These are phyloP conservation scores for Parasteatoda tepidariorum DNA, from an alignment of 1,140 invertebrate genomes.

Conservation along the genomic window DNA sequence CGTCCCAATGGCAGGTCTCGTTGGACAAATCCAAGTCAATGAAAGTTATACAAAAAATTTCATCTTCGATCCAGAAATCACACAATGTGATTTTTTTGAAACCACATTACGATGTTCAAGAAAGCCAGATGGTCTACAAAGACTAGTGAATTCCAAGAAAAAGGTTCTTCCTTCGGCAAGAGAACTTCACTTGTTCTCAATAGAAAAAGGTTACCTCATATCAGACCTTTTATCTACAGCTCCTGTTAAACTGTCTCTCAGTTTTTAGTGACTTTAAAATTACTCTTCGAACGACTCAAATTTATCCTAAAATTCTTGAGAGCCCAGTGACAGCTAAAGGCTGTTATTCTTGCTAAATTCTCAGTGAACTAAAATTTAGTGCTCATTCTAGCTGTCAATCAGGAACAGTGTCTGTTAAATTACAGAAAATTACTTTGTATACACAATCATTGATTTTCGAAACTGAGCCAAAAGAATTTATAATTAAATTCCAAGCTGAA, in stretches of 20 bases:
- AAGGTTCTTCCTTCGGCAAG: neutral
- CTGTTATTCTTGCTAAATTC: slow-evolving; percentile 2
- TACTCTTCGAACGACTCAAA: too few relatives aligned
- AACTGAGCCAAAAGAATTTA: neutral
- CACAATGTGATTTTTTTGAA: neutral
- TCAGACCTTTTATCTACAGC: neutral
- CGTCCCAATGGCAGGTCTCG: neutral
- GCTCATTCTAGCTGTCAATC: slow-evolving; percentile 11
- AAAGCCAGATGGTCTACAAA: neutral
- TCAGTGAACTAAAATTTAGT: neutral
- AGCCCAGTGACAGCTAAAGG: neutral
- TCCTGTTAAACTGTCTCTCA: neutral
- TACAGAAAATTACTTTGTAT: neutral
- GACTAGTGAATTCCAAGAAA: neutral
- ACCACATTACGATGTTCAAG: neutral
- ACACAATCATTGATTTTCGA: too few relatives aligned
- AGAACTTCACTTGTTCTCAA: neutral
- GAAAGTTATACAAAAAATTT: neutral
- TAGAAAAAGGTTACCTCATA: neutral
- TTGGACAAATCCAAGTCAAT: neutral
- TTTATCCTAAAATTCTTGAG: too few relatives aligned
- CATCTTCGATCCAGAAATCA: neutral
- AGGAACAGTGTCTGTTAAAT: neutral
- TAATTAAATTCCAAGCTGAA: too few relatives aligned
- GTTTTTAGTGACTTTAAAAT: neutral